phyloP scores from a whole-genome alignment of 2,888 invertebrate genomes.

The Melanargia galathea region DNA sequence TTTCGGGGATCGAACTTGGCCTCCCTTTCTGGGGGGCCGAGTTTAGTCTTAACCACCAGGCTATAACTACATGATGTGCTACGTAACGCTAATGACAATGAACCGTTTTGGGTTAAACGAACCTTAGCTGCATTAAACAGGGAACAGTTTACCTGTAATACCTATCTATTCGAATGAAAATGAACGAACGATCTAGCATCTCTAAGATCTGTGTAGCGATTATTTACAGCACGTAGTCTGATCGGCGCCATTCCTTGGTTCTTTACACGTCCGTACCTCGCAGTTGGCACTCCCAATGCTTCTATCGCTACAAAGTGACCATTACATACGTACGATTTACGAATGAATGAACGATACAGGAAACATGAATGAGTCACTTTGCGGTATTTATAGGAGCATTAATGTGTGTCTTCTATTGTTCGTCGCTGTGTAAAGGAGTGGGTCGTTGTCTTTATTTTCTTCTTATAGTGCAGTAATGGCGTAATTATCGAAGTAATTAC shows the following conservation, averaged over 20 bases:
- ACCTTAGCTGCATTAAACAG: too few species aligned
- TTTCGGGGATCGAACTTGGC: too few species aligned
- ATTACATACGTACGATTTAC: constrained; percentile 43
- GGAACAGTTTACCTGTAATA: too few species aligned
- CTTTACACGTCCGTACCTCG: constrained; percentile 25
- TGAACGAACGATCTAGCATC: not conserved
- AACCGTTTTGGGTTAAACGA: too few species aligned
- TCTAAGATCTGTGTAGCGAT: not conserved
- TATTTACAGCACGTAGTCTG: constrained; percentile 36
- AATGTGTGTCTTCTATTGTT: constrained; percentile 13
- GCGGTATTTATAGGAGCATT: constrained; percentile 7
- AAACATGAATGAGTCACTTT: constrained; percentile 26
- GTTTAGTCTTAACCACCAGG: too few species aligned
- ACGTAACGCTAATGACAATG: too few species aligned
- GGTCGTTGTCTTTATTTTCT: not conserved
- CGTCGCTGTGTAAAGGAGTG: not conserved
- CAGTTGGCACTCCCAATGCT: constrained; percentile 25
- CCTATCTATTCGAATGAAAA: too few species aligned
- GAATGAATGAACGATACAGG: constrained; percentile 32
- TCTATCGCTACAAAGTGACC: constrained; percentile 43
- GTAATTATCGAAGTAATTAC: not conserved
- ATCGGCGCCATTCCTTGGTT: constrained; percentile 44
- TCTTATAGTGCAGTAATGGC: not conserved
- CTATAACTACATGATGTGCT: too few species aligned
- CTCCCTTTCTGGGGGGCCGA: too few species aligned